Base-by-base conservation (phyloP, 1,140 invertebrate genomes). In the Mylabris phalerata region DNA sequence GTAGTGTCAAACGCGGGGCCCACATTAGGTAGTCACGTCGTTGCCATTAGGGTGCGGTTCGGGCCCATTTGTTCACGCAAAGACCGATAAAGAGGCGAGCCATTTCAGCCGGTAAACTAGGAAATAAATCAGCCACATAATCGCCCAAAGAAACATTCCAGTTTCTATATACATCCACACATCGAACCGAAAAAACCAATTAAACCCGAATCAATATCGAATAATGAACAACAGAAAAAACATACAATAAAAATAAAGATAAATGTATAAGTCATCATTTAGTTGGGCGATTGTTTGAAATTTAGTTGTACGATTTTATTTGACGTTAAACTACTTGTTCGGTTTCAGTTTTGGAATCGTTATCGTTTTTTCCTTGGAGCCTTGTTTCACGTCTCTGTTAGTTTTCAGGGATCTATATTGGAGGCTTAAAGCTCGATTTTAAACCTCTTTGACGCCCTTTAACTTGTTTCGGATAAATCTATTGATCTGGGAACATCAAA, bases 11-110 rank as follows among this genome's bases (percentile, higher is more conserved):
- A 4, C 32, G 32, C 32, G 32, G 32, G 50, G 51, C 38, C 50
- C 59, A 58, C 52, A 57, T 65, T 65, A 65, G 63, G 63, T 65
- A 65, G 63, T 65, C 63, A 65, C 63, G 62, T 65, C 60, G 51
- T 48, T 55, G 57, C 63, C 57, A 65, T 65, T 65, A 65, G 63
- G 63, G 63, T 62, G 63, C 60, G 63, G 63, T 65, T 65, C 63
- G 55, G 52, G 48, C 48, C 55, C 63, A 65, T 65, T 65, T 65
- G 63, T 65, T 65, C 63, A 65, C 57, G 63, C 63, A 62, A 62
- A 49, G 57, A 39, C 63, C 63, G 63, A 65, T 65, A 65, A 65
- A 65, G 63, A 56, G 51, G 57, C 57, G 57, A 60, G 52, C 41
- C 60, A 61, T 64, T 65, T 62, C 60, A 65, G 57, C 50, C 57